Evolutionary conservation across 1,140 invertebrate genomes (phyloP).

Genomic region (Caerostris extrusa): DNA sequence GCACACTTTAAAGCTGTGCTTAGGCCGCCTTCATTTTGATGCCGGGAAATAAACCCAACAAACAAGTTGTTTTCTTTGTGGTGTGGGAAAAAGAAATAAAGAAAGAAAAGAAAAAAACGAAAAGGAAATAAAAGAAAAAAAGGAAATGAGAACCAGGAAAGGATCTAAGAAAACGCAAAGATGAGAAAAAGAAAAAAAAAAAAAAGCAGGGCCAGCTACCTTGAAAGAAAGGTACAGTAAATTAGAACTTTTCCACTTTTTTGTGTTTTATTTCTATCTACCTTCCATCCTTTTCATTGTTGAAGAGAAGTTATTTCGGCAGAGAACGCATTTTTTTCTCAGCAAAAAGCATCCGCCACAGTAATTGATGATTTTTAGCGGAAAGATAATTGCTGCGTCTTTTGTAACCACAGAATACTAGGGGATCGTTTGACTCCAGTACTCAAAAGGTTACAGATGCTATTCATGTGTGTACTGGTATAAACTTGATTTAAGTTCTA

Average conservation of each 20-base stretch:
- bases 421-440: slow-evolving; percentile 46
- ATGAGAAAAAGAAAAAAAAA: neutral
- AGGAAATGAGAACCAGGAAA: neutral
- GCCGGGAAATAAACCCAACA: neutral
- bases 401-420: slow-evolving; percentile 64
- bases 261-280: slow-evolving; percentile 9
- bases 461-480: slow-evolving; percentile 12
- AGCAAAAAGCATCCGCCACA: neutral
- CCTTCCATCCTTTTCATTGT: slow-evolving; percentile 53
- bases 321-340: slow-evolving; percentile 47
- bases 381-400: slow-evolving; percentile 60
- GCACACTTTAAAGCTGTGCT: neutral
- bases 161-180: neutral
- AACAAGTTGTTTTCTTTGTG: slow-evolving; percentile 9
- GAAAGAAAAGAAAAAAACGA: neutral
- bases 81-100: slow-evolving; percentile 1
- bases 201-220: slow-evolving; percentile 15
- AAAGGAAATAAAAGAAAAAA: neutral
- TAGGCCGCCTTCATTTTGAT: neutral
- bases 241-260: slow-evolving; percentile 55
- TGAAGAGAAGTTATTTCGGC: slow-evolving; percentile 62
- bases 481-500: neutral
- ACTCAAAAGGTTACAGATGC: slow-evolving; percentile 27
- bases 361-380: slow-evolving; percentile 69
- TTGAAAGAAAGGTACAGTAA: slow-evolving; percentile 9